phyloP scores from a whole-genome alignment of 2,113 vertebrate genomes.

The Phalacrocorax pelagicus region DNA sequence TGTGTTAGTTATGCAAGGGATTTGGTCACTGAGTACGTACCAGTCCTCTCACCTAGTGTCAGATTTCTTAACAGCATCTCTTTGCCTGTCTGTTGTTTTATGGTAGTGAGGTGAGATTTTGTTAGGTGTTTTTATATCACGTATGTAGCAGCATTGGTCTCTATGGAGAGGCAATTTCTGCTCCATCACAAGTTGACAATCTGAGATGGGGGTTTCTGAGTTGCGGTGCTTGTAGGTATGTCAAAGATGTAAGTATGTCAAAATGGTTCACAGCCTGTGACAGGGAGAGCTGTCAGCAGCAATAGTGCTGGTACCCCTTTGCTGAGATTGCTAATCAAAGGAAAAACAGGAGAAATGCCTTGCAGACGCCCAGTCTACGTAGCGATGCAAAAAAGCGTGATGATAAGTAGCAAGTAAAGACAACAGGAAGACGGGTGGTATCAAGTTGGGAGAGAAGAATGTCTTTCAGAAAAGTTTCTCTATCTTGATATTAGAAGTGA shows the following conservation, averaged over 20 bases:
- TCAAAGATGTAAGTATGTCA: neutral
- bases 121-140: neutral
- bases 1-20: neutral
- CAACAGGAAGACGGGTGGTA: neutral
- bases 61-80: neutral
- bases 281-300: slow-evolving; percentile 5
- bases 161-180: neutral
- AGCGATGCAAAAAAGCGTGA: neutral
- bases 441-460: neutral
- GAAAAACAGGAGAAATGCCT: neutral
- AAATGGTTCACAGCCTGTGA: neutral
- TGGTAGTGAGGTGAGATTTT: neutral
- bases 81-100: neutral
- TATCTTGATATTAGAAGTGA: neutral
- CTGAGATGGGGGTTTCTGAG: neutral
- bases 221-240: neutral
- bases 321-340: neutral
- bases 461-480: neutral
- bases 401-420: neutral
- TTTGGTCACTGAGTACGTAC: neutral
- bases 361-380: neutral
- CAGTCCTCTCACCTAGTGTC: neutral
- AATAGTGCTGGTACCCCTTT: neutral
- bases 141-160: neutral
- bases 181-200: neutral